Base-by-base conservation (phyloP, 2,888 invertebrate species). In the Stenodema calcarata region DNA sequence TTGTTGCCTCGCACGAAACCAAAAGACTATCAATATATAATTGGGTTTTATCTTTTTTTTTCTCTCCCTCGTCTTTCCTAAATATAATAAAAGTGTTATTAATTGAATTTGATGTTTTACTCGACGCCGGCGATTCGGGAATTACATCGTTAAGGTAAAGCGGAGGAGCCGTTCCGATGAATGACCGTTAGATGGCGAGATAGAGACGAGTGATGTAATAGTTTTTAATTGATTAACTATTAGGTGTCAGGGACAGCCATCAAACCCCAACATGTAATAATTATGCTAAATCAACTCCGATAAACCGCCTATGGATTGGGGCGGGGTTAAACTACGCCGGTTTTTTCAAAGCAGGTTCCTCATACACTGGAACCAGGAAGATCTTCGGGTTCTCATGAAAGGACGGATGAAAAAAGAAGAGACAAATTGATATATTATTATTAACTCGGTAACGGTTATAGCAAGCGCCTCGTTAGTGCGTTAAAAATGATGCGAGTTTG, bases 181-280 rank as follows among this genome's bases (percentile, higher is more conserved):
- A 73, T 35, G 30, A 41, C 73, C 73, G 73, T 35, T 73, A 73
- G 73, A 73, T 73, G 35, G 30, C 73, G 14, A 28, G 47, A 78
- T 42, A 78, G 41, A 44, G 78, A 78, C 44, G 44, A 42, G 47
- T 78, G 44, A 78, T 78, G 44, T 78, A 44, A 78, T 42, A 42
- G 44, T 30, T 78, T 42, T 42, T 78, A 78, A 78, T 78, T 78
- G 44, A 78, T 78, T 44, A 78, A 78, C 12, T 78, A 78, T 78
- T 23, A 41, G 78, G 78, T 78, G 78, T 78, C 78, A 78, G 41
- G 18, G 27, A 42, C 41, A 42, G 27, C 41, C 44, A 44, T 44
- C 42, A 78, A 42, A n/a, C 42, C 78, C 12, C n/a, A 16, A 18
- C 78, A 78, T 78, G 78, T 44, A 44, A 44, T 78, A 44, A 78